phyloP scores from a whole-genome alignment of 2,113 vertebrate species.

The Ictalurus punctatus region DNA sequence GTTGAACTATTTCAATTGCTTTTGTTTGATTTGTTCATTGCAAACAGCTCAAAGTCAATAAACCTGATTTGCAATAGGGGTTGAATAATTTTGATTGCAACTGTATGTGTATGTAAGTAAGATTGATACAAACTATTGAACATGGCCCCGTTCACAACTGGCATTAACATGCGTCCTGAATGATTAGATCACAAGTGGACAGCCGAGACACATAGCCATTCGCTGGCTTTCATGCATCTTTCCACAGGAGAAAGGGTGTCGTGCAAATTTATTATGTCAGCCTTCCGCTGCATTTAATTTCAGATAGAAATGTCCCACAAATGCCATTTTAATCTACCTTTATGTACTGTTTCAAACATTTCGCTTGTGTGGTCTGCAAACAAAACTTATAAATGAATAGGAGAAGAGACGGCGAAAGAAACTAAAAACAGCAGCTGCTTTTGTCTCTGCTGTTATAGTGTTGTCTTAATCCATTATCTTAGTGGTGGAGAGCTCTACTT shows the following conservation, averaged over 20 bases:
- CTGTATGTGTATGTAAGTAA: background rate
- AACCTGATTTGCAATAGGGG: no score
- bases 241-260: background rate
- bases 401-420: background rate
- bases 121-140: background rate
- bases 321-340: background rate
- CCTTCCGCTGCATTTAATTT: background rate
- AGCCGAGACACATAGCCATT: background rate
- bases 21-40: no score
- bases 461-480: background rate
- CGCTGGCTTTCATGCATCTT: background rate
- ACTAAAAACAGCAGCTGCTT: background rate
- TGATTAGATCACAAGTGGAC: background rate
- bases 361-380: background rate
- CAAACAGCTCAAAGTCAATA: no score
- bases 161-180: background rate
- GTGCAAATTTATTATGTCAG: background rate
- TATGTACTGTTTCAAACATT: background rate
- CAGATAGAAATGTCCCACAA: background rate
- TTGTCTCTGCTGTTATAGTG: background rate
- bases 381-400: background rate
- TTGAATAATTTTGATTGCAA: no score
- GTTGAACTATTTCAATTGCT: no score
- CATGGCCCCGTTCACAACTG: background rate
- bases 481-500: background rate